Percentiles rank a stretch among this genome's conserved stretches.
Evolutionary conservation across 1,140 invertebrate species (phyloP).

Genomic region (Zaprionus tsacasi): DNA sequence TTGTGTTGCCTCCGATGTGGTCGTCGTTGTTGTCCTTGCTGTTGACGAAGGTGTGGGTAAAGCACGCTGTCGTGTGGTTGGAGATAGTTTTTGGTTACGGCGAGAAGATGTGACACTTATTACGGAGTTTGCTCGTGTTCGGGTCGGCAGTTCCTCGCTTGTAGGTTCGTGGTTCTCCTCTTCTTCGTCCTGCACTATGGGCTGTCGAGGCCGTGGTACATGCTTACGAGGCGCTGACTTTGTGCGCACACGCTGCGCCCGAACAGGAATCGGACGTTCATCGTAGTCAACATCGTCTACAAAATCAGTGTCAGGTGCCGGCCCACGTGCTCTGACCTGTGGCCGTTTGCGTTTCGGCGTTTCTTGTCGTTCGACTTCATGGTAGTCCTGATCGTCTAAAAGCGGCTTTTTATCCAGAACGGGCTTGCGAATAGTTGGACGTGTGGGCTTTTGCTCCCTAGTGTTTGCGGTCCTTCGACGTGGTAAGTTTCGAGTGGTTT

Average conservation of each 20-base stretch:
- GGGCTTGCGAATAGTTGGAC: constrained; percentile 66
- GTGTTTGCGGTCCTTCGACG: constrained; percentile 48
- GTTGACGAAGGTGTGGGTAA: constrained; percentile 36
- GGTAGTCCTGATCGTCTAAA: constrained; percentile 58
- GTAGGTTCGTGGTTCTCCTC: constrained; percentile 42
- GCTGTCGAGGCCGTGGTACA: constrained; percentile 57
- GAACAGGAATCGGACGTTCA: constrained; percentile 51
- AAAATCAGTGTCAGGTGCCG: constrained; percentile 67
- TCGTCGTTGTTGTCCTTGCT: constrained; percentile 39
- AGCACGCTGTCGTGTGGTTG: constrained; percentile 26
- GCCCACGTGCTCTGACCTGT: constrained; percentile 50
- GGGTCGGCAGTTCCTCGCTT: constrained; percentile 33
- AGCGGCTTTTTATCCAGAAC: constrained; percentile 66
- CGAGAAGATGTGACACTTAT: constrained; percentile 4
- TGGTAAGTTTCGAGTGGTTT: constrained; percentile 39
- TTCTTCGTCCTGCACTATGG: constrained; percentile 56
- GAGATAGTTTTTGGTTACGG: constrained; percentile 34
- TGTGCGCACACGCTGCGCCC: constrained; percentile 34
- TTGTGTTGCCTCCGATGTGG: constrained; percentile 7
- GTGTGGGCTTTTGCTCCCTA: constrained; percentile 63
- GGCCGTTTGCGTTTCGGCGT: constrained; percentile 56
- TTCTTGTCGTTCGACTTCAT: constrained; percentile 51
- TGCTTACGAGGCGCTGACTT: constrained; percentile 43
- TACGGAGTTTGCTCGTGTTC: constrained; percentile 33
- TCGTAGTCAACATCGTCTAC: constrained; percentile 75